A percentile compares a stretch with the other conserved stretches of the same genome.
Evolutionary conservation across 2,888 invertebrate species (phyloP).

Genomic region (Pedicia rivosa): DNA sequence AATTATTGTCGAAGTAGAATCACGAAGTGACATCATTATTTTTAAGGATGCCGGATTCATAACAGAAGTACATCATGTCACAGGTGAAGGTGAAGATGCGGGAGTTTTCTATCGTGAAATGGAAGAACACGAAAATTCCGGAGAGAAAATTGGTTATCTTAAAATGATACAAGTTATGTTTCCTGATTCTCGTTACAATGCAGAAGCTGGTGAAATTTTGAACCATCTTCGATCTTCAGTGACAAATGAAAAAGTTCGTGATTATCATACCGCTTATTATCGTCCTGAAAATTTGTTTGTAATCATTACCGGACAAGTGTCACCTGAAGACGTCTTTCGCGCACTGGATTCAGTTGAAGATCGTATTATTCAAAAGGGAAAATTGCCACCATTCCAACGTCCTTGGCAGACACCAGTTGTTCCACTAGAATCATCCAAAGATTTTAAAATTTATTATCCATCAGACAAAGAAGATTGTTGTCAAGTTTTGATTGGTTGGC

Average conservation of each 20-base stretch:
- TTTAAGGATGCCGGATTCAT: constrained; percentile 58
- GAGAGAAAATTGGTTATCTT: constrained; percentile 50
- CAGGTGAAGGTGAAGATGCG: constrained; percentile 73
- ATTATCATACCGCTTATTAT: constrained; percentile 75
- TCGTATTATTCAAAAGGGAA: constrained; percentile 37
- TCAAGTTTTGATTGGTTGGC: constrained; percentile 59
- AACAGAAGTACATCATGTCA: constrained; percentile 87
- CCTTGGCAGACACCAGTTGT: constrained; percentile 67
- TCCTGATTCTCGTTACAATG: constrained; percentile 67
- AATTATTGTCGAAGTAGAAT: background rate
- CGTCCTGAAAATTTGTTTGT: constrained; percentile 75
- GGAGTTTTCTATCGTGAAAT: constrained; percentile 93
- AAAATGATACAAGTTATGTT: constrained; percentile 55
- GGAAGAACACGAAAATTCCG: constrained; percentile 73
- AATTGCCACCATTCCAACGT: constrained; percentile 40
- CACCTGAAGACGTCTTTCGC: constrained; percentile 55
- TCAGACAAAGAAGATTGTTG: constrained; percentile 76
- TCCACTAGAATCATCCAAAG: constrained; percentile 39
- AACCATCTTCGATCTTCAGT: constrained; percentile 69
- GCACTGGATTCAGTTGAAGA: constrained; percentile 56
- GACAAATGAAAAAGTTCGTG: constrained; percentile 57
- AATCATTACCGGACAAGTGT: constrained; percentile 68
- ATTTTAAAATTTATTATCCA: constrained; percentile 35
- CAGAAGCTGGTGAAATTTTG: constrained; percentile 73
- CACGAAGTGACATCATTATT: background rate